Conservation (phyloP, 1,140 invertebrate genomes). For the Diachasma alloeum region DNA sequence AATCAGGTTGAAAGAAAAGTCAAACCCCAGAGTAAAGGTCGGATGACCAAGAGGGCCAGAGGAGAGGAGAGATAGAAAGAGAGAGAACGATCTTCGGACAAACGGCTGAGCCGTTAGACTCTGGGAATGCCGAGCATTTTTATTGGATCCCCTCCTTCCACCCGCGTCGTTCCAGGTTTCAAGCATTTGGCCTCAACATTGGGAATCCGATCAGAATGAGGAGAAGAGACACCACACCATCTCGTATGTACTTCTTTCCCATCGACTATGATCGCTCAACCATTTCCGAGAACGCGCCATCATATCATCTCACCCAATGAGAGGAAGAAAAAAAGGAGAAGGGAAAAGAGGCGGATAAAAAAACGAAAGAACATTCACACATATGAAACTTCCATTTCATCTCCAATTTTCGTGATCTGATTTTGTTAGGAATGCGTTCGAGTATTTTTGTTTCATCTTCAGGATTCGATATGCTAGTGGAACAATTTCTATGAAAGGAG, state of each 20-base stretch:
- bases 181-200: constrained; percentile 33
- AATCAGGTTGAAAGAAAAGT: constrained; percentile 27
- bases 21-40: constrained; percentile 26
- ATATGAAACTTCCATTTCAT: constrained; percentile 12
- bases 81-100: constrained; percentile 36
- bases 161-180: constrained; percentile 23
- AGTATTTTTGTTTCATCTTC: not conserved
- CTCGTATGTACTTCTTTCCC: constrained; percentile 35
- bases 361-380: constrained; percentile 17
- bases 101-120: constrained; percentile 57
- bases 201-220: constrained; percentile 46
- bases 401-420: constrained; percentile 20
- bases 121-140: constrained; percentile 58
- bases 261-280: constrained; percentile 38
- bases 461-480: not conserved
- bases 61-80: constrained; percentile 21
- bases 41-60: constrained; percentile 27
- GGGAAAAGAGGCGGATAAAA: not conserved
- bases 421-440: constrained; percentile 9
- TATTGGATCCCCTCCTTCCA: constrained; percentile 49
- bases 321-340: not conserved
- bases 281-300: constrained; percentile 31
- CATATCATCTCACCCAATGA: constrained; percentile 22
- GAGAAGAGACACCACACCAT: constrained; percentile 29
- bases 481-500: not conserved